Percentiles rank a stretch among this genome's conserved stretches.
phyloP scores from a whole-genome alignment of 2,888 invertebrate genomes.

The Charanyca ferruginea region DNA sequence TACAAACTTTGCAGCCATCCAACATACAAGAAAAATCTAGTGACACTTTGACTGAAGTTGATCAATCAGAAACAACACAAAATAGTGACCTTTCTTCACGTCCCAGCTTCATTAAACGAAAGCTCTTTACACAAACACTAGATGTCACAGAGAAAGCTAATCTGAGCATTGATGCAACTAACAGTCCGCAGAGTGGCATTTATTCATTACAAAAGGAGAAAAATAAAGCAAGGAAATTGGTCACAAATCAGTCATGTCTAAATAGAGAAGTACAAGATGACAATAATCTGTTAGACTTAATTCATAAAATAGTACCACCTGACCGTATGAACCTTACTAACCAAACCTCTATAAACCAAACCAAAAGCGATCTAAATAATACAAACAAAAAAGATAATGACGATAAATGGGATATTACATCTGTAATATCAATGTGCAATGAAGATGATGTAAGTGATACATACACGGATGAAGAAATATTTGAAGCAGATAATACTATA shows the following conservation, averaged over 20 bases:
- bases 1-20: conserved; percentile 23
- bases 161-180: conserved; percentile 70
- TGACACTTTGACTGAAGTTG: conserved; percentile 42
- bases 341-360: conserved; percentile 66
- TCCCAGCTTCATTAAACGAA: conserved; percentile 86
- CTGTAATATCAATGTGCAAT: conserved; percentile 76
- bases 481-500: conserved; percentile 58
- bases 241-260: conserved; percentile 80
- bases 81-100: conserved; percentile 78
- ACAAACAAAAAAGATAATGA: conserved; percentile 65
- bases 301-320: conserved; percentile 84
- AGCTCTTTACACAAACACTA: conserved; percentile 84
- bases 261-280: conserved; percentile 80
- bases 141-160: conserved; percentile 81
- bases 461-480: conserved; percentile 86
- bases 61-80: conserved; percentile 48
- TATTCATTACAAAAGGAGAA: conserved; percentile 78
- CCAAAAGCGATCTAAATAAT: conserved; percentile 67
- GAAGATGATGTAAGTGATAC: conserved; percentile 81
- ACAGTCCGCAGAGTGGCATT: conserved; percentile 78
- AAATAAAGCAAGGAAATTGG: conserved; percentile 82
- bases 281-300: conserved; percentile 81
- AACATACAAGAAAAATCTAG: conserved; percentile 50
- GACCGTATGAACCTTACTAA: conserved; percentile 80
- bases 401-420: conserved; percentile 80